phyloP scores from a whole-genome alignment of 1,140 invertebrate genomes.

The Temnothorax curvispinosus region DNA sequence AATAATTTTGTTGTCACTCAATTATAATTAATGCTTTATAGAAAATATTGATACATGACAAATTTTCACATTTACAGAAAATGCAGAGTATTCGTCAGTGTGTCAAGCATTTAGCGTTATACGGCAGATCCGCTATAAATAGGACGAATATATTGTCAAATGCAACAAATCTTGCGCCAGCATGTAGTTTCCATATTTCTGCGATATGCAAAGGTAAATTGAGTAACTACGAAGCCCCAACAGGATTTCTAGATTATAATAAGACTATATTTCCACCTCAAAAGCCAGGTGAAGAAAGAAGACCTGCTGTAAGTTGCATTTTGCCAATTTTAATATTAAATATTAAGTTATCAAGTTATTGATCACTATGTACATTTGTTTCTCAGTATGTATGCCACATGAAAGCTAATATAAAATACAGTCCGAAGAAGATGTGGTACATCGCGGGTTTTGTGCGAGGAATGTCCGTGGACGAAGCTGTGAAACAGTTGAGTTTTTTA shows the following conservation, averaged over 20 bases:
- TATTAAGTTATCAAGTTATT: conserved; percentile 1
- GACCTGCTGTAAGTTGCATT: conserved; percentile 91
- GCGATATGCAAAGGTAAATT: background rate
- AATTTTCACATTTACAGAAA: conserved; percentile 46
- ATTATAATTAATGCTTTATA: background rate
- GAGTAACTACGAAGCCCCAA: fast-evolving
- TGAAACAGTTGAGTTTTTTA: conserved; percentile 95
- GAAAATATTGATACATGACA: background rate
- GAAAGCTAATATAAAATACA: conserved; percentile 94
- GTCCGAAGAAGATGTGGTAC: conserved; percentile 97
- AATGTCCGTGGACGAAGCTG: conserved; percentile 96
- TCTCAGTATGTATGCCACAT: conserved; percentile 95
- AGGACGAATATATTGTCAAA: background rate
- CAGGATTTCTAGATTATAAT: conserved; percentile 87
- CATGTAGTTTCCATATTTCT: conserved; percentile 34
- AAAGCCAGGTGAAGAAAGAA: conserved; percentile 89
- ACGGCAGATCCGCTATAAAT: background rate
- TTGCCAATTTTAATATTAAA: conserved; percentile 39
- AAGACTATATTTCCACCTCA: conserved; percentile 93
- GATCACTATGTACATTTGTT: conserved; percentile 56
- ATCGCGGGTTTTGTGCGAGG: conserved; percentile 94
- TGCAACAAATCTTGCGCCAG: conserved; percentile 3
- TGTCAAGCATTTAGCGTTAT: conserved; percentile 6
- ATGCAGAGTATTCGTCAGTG: conserved; percentile 58
- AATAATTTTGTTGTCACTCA: background rate